Base-by-base conservation (phyloP, 1,140 invertebrate species). In the Micrasema longulum region DNA sequence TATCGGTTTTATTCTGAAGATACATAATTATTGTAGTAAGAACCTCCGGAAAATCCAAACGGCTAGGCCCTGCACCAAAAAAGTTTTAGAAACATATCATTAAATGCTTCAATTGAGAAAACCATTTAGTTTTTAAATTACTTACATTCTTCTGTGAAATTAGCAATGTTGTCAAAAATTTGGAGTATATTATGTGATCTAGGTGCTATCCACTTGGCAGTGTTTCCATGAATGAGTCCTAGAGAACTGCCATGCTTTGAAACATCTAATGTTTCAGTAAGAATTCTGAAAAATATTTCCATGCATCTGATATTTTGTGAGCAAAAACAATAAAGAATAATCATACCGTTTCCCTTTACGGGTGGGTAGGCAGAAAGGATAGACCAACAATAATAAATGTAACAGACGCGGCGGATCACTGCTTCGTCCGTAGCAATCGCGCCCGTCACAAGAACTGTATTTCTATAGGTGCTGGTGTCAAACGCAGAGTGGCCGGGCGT, bases 211-310 rank as follows among this genome's bases (percentile, higher is more conserved):
- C 86, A 89, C 36, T 81, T 74, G 10, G 85, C 89, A 1, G 83
- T 87, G 77, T 83, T 84, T 12, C 88, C 87, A 67, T 89, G 86
- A 16, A 90, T 77, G 50, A 90, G 77, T 3, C 83, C 86, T 60
- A 90, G 79, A 50, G 80, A 84, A 57, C 87, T 88, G 0, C 87
- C 85, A 52, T 85, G 85, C 38, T 81, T 75, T 16, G 87, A 88
- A 16, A 89, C 79, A 72, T 89, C 85, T 7, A 88, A 74, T 22
- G 82, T 80, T 72, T 86, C 80, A 45, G 82, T 66, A 18, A 86
- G 57, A 35, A 78, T 74, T n/a, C 84, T 86, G 66, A 72, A 75
- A 43, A 64, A 64, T 16, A 5, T 55, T 26, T 23, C 31, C 7
- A 31, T 35, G 26, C 72, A 47, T n/a, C 26, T 1, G 3, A 35